These are phyloP conservation scores for Sus scrofa DNA, from an alignment of 2,113 vertebrate species.

Conservation along the genomic window T2T-Sscrofa CM000823.6:36854001-36854500, in stretches of 20 bases:
- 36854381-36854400: slow-evolving; percentile 70
- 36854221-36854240: background rate
- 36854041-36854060: background rate
- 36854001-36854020: slow-evolving; percentile 28
- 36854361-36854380: slow-evolving; percentile 51
- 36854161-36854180: slow-evolving; percentile 14
- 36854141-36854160: background rate
- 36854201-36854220: background rate
- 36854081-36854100: background rate
- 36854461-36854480: slow-evolving; percentile 69
- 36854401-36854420: background rate
- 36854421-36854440: background rate
- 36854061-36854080: background rate
- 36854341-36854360: slow-evolving; percentile 54
- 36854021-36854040: background rate
- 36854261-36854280: slow-evolving; percentile 53
- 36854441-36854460: background rate
- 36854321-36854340: slow-evolving; percentile 63
- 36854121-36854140: background rate
- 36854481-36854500: slow-evolving; percentile 79
- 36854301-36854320: slow-evolving; percentile 66
- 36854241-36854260: background rate
- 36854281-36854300: slow-evolving; percentile 39
- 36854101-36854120: background rate
- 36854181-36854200: slow-evolving; percentile 50